These are phyloP conservation scores for Eurystomus gularis DNA, from an alignment of 2,113 vertebrate species.

Conservation along the genomic window DNA sequence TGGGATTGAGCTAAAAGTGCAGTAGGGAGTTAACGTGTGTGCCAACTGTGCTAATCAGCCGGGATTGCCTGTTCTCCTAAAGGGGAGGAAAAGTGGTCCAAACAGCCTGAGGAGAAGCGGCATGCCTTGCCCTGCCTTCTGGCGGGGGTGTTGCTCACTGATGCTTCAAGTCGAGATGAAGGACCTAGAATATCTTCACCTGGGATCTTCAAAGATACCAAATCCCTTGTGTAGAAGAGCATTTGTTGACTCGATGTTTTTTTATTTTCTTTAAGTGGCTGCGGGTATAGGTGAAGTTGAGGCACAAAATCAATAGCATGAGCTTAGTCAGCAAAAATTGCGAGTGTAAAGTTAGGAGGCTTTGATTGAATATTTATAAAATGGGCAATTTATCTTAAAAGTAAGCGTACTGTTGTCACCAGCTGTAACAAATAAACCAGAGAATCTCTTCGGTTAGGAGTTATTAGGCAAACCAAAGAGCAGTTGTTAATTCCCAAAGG, in stretches of 20 bases:
- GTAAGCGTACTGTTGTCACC: not conserved
- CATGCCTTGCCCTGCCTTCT: not conserved
- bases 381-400: not conserved
- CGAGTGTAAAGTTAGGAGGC: not conserved
- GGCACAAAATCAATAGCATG: not conserved
- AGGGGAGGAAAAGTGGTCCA: not conserved
- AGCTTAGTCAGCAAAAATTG: not conserved
- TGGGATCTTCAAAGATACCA: not conserved
- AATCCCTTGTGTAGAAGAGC: not conserved
- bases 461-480: not conserved
- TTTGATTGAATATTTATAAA: not conserved
- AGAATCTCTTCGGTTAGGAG: not conserved
- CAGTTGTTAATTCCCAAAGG: not conserved
- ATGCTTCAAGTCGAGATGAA: not conserved
- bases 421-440: not conserved
- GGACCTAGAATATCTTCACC: not conserved
- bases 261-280: not conserved
- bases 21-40: not conserved
- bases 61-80: not conserved
- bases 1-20: conserved; percentile 17
- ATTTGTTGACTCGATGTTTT: fast-evolving
- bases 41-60: not conserved
- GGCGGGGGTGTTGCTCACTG: not conserved
- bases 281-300: not conserved
- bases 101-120: not conserved